These are phyloP conservation scores for Venustaconcha ellipsiformis DNA, from an alignment of 1,140 invertebrate genomes.

Conservation along the genomic window DNA sequence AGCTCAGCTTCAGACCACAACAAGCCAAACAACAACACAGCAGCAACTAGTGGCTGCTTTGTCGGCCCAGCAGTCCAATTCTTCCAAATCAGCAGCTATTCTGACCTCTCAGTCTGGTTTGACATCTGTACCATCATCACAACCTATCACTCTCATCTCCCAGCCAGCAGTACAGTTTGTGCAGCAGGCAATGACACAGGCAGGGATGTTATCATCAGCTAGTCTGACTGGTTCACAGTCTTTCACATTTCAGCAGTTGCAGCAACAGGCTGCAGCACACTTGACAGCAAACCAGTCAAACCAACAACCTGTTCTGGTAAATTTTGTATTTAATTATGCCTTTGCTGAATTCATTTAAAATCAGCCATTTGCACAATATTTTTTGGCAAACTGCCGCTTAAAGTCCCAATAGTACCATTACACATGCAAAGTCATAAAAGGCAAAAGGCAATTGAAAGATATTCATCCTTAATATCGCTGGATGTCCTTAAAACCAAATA, in stretches of 20 bases:
- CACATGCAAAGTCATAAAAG: too few relatives aligned
- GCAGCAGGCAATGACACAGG: conserved; percentile 32
- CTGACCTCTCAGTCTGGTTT: conserved; percentile 21
- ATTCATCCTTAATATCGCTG: too few relatives aligned
- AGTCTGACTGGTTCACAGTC: conserved; percentile 14
- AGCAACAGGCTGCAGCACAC: conserved; percentile 22
- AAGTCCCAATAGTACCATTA: too few relatives aligned
- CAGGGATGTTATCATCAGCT: conserved; percentile 1
- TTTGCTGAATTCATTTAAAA: too few relatives aligned
- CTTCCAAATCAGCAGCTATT: conserved; percentile 25
- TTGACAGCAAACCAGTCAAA: conserved; percentile 15
- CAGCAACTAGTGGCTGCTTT: conserved; percentile 26
- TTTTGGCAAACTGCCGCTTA: too few relatives aligned
- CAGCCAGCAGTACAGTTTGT: conserved; percentile 35
- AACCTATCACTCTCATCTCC: conserved; percentile 30
- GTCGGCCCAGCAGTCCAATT: conserved; percentile 26
- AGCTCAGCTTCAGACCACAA: conserved; percentile 20
- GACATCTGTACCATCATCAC: conserved; percentile 2
- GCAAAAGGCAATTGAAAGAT: too few relatives aligned
- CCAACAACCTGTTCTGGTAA: conserved; percentile 27
- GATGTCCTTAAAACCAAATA: too few relatives aligned
- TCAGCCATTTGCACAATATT: too few relatives aligned
- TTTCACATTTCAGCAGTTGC: conserved; percentile 20
- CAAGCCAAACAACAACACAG: conserved; percentile 33
- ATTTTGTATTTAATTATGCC: too few relatives aligned